Base-by-base conservation (phyloP, 2,888 invertebrate species). In the Rambutsinella grinnellia region DNA sequence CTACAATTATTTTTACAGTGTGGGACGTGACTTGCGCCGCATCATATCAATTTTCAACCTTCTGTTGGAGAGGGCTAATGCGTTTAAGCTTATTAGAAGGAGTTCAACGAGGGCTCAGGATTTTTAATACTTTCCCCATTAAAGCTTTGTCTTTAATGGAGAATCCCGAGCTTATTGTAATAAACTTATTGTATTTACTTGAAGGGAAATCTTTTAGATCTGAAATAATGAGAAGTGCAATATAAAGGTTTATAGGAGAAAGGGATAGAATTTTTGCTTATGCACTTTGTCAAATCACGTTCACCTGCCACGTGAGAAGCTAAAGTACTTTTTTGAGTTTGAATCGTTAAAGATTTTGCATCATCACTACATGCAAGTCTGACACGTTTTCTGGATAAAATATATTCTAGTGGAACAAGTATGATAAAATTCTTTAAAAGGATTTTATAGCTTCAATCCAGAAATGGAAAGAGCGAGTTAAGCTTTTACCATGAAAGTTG, bases 11-110 rank as follows among this genome's bases (percentile, higher is more conserved):
- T 36, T 75, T 53, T 19, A 23, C 21, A 2, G 49, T 74, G 67
- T 62, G 27, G 49, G 68, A 76, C 76, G 76, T 76, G 76, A 76
- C 76, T 76, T 63, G 63, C 23, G 60, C 58, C 23, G 62, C 51
- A 53, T 69, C 69, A 69, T 49, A 69, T 69, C 68, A 76, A 63
- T 76, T 76, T 19, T 62, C 44, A 58, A 47, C 68, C 61, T 53
- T 23, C 51, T 63, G 28, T 46, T 36, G 36, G 13, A 36, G 6
- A 8, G 36, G 27, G 23, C 63, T 68, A 68, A 62, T 67, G 62
- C 36, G 21, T 36, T 58, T 68, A 57, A 57, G 49, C 61, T 58
- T 60, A 58, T 67, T 47, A 66, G 17, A 60, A 24, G 26, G 15
- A 51, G 61, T 21, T 74, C 47, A 67, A 58, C 21, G 21, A 28